A percentile compares a stretch with the other conserved stretches of the same genome.
Evolutionary conservation across 2,113 vertebrate genomes (phyloP).

Genomic region (Corvus moneduloides): DNA sequence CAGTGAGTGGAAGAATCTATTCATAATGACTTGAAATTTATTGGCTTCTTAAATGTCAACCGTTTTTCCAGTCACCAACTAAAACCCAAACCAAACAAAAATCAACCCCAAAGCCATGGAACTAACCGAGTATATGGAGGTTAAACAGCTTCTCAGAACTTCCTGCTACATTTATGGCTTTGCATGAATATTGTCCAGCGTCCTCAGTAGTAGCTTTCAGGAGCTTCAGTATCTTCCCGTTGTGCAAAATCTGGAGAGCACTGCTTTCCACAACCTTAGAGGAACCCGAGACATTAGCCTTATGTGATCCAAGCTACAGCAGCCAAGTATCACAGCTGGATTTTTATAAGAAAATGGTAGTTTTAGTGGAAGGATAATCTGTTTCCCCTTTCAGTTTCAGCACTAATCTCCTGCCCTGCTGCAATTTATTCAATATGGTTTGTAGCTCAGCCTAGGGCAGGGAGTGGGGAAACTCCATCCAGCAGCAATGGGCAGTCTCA

Average conservation of each 20-base stretch:
- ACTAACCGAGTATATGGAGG: conserved; percentile 86
- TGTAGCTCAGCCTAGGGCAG: background rate
- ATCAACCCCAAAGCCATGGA: background rate
- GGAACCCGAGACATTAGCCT: conserved; percentile 23
- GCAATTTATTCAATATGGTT: background rate
- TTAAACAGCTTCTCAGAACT: conserved; percentile 86
- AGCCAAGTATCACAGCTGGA: conserved; percentile 31
- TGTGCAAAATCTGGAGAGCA: conserved; percentile 79
- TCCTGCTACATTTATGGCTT: conserved; percentile 89
- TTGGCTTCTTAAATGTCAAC: background rate
- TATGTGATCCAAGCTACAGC: background rate
- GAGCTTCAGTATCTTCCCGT: conserved; percentile 85
- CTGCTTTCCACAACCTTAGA: conserved; percentile 81
- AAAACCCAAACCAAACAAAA: background rate
- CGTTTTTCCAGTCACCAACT: background rate
- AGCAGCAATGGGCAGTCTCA: background rate
- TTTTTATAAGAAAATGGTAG: conserved; percentile 17
- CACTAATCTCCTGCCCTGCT: background rate
- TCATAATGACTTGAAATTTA: background rate
- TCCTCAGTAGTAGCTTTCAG: conserved; percentile 77
- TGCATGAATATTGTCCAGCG: conserved; percentile 87
- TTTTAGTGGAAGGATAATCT: conserved; percentile 1
- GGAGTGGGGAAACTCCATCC: background rate
- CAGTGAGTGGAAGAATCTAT: background rate
- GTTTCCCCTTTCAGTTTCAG: conserved; percentile 4